A percentile compares a stretch with the other conserved stretches of the same genome.
Evolutionary conservation across 1,140 invertebrate genomes (phyloP).

Genomic region (Drosophila persimilis): DNA sequence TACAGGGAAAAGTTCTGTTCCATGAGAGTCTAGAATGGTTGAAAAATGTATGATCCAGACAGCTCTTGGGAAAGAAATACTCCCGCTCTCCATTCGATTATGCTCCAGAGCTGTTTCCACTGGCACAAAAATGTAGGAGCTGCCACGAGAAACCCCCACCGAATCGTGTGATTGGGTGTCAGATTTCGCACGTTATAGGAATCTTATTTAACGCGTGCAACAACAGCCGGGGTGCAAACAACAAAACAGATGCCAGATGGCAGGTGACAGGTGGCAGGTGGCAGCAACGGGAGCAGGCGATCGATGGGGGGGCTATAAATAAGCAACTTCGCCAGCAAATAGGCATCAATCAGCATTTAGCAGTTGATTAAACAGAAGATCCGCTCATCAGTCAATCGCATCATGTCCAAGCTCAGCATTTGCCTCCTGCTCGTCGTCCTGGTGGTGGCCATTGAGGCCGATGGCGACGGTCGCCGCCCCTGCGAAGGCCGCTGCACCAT

Average conservation of each 20-base stretch:
- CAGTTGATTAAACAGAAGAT: constrained; percentile 1
- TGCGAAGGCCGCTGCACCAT: constrained; percentile 52
- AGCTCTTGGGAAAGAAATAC: too few relatives aligned
- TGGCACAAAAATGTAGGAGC: too few relatives aligned
- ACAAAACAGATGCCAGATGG: constrained; percentile 15
- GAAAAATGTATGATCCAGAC: too few relatives aligned
- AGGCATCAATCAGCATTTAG: constrained; percentile 4
- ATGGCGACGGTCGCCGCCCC: neutral
- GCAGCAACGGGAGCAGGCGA: neutral
- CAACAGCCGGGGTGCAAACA: neutral
- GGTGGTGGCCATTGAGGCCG: constrained; percentile 21
- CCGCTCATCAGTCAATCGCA: neutral
- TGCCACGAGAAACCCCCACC: too few relatives aligned
- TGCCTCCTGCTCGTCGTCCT: constrained; percentile 36
- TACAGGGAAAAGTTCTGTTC: too few relatives aligned
- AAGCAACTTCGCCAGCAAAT: neutral
- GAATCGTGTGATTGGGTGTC: neutral
- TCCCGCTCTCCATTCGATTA: too few relatives aligned
- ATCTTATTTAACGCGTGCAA: neutral
- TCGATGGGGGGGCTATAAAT: constrained; percentile 18
- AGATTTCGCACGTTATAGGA: neutral
- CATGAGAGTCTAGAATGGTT: too few relatives aligned
- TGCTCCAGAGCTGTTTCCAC: too few relatives aligned
- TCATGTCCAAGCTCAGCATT: constrained; percentile 58
- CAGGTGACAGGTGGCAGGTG: neutral